A percentile compares a stretch with the other conserved stretches of the same genome.
Evolutionary conservation across 2,888 invertebrate species (phyloP).

Genomic region (Tetragonula carbonaria): DNA sequence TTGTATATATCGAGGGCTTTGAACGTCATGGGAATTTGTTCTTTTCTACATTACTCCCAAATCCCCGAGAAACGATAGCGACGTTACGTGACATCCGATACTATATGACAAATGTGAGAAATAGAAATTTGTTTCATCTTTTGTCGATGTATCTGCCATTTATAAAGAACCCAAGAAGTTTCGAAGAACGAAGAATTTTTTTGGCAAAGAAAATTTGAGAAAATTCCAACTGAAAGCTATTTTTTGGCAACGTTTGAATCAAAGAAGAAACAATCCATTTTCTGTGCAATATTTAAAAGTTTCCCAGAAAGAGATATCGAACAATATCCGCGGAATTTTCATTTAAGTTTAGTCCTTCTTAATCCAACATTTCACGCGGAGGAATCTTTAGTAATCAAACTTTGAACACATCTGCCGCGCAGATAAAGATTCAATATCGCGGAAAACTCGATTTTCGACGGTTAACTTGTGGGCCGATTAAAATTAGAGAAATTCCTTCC

Average conservation of each 20-base stretch:
- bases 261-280: neutral
- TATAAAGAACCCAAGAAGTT: neutral
- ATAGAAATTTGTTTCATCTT: neutral
- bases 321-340: too few relatives aligned
- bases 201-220: neutral
- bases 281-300: neutral
- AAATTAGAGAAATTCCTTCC: constrained; percentile 13
- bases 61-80: neutral
- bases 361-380: neutral
- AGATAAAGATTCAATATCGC: neutral
- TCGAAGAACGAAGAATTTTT: neutral
- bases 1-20: neutral
- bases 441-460: neutral
- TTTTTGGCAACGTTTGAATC: neutral
- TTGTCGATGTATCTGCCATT: neutral
- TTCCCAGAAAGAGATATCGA: too few relatives aligned
- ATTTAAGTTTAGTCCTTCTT: neutral
- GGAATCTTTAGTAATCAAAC: neutral
- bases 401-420: constrained; percentile 8
- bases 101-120: neutral
- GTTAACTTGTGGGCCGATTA: constrained; percentile 1
- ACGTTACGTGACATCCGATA: neutral
- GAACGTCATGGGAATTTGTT: neutral
- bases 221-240: neutral
- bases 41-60: neutral